phyloP scores from a whole-genome alignment of 2,797 vertebrate species.

The Parauchenoglanis ngamensis region DNA sequence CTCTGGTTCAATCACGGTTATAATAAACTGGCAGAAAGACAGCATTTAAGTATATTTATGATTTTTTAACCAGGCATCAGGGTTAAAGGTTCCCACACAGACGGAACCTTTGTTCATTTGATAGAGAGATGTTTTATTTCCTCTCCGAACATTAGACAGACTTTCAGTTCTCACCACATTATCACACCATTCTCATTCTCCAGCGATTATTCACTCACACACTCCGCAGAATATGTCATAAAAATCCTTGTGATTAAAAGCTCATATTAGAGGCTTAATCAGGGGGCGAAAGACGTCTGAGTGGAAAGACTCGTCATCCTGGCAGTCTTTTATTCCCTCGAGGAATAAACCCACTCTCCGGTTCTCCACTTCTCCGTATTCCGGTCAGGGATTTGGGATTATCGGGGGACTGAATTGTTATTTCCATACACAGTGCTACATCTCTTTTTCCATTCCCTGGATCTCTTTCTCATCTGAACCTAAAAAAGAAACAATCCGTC shows the following conservation, averaged over 20 bases:
- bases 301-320: neutral
- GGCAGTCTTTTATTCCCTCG: neutral
- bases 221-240: neutral
- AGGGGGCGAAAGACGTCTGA: neutral
- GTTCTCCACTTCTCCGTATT: neutral
- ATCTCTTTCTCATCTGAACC: neutral
- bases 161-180: neutral
- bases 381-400: slow-evolving; percentile 3
- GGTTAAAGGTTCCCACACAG: neutral
- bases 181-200: no score
- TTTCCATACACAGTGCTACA: neutral
- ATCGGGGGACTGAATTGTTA: neutral
- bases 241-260: slow-evolving; percentile 18
- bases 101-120: neutral
- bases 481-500: neutral
- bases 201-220: neutral
- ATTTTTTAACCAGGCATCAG: neutral
- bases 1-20: neutral
- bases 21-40: neutral
- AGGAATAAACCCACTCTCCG: slow-evolving; percentile 1
- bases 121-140: neutral
- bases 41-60: neutral
- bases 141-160: neutral
- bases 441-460: neutral
- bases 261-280: neutral